These are phyloP conservation scores for Rhincodon typus DNA, from an alignment of 2,797 vertebrate species.

Conservation along the genomic window DNA sequence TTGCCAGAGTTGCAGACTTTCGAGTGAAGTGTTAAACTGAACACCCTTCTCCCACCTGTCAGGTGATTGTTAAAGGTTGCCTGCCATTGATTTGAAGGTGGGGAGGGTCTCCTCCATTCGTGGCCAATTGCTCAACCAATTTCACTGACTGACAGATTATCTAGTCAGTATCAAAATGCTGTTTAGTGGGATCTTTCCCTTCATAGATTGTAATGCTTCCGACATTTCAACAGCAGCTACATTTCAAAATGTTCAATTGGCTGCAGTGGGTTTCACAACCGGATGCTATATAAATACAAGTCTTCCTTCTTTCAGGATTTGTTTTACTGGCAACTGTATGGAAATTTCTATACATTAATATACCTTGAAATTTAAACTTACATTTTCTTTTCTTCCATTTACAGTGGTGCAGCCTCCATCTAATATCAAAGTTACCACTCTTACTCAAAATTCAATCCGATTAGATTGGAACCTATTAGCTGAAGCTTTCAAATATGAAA, in stretches of 20 bases:
- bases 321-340: not conserved
- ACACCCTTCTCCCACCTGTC: not conserved
- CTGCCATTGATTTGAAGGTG: no score
- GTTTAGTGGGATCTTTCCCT: not conserved
- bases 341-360: not conserved
- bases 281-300: not conserved
- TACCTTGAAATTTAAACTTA: not conserved
- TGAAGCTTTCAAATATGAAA: slow-evolving; percentile 54
- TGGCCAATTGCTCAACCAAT: not conserved
- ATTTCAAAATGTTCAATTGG: not conserved
- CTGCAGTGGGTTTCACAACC: not conserved
- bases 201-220: not conserved
- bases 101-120: not conserved
- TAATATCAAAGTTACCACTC: slow-evolving; percentile 42
- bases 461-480: slow-evolving; percentile 56
- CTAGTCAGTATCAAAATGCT: not conserved
- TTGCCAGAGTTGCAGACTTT: not conserved
- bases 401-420: slow-evolving; percentile 58
- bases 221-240: not conserved
- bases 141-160: not conserved
- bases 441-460: slow-evolving; percentile 24
- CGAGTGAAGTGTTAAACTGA: not conserved
- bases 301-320: not conserved
- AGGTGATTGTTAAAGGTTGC: not conserved
- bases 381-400: not conserved